Evolutionary conservation across 1,140 invertebrate genomes (phyloP).

Genomic region (Eurosta solidaginis): DNA sequence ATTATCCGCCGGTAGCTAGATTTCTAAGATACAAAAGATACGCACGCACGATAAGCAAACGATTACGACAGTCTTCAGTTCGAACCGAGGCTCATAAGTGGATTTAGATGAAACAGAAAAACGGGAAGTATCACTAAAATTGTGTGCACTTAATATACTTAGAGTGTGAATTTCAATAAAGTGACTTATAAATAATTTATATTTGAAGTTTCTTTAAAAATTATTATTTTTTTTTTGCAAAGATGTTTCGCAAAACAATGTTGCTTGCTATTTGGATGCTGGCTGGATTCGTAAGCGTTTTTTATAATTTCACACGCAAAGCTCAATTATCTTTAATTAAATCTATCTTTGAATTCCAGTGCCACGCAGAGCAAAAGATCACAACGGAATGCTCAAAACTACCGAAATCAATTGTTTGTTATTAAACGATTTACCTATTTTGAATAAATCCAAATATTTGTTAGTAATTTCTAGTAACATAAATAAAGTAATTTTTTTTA

Average conservation of each 20-base stretch:
- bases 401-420: conserved; percentile 3
- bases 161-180: neutral
- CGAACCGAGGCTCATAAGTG: neutral
- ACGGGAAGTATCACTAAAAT: neutral
- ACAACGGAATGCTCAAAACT: neutral
- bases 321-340: neutral
- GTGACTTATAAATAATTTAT: no score
- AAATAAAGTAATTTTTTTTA: neutral
- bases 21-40: neutral
- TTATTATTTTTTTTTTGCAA: neutral
- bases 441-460: no score
- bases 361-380: neutral
- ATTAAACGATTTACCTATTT: no score
- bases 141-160: neutral
- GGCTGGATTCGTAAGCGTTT: neutral
- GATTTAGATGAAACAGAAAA: neutral
- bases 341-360: neutral
- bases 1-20: neutral
- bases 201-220: no score
- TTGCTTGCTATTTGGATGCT: neutral
- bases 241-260: neutral
- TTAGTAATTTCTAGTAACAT: neutral
- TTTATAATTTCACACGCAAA: neutral
- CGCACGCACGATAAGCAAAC: neutral
- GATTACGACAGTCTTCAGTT: neutral